Conservation (phyloP, 2,797 vertebrate species). For the Ceryle rudis region DNA sequence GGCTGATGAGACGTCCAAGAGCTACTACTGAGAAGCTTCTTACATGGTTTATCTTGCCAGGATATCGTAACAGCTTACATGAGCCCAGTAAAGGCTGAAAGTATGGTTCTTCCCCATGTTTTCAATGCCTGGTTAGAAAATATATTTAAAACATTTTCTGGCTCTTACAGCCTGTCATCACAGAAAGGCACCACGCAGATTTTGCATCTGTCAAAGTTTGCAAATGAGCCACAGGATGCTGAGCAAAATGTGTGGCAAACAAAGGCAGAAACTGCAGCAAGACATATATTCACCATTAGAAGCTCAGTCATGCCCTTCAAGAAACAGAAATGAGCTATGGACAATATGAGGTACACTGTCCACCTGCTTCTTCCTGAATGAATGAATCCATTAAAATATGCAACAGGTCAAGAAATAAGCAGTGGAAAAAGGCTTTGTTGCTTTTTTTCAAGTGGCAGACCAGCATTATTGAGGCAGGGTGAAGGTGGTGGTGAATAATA, state of each 20-base stretch:
- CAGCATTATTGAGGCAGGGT: background rate
- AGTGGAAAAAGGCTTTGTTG: background rate
- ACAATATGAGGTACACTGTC: background rate
- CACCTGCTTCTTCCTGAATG: background rate
- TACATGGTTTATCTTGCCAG: background rate
- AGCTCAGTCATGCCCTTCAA: background rate
- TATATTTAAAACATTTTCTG: background rate
- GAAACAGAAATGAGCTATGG: background rate
- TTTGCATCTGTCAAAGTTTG: constrained; percentile 26
- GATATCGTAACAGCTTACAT: constrained; percentile 14
- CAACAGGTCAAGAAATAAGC: background rate
- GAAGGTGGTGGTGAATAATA: background rate
- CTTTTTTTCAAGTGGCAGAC: background rate
- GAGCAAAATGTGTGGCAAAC: background rate
- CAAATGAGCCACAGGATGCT: constrained; percentile 26
- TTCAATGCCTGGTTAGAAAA: constrained; percentile 30
- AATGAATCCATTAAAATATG: background rate
- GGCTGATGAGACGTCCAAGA: constrained; percentile 12
- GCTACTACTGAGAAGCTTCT: background rate
- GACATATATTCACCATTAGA: background rate
- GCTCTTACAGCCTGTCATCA: constrained; percentile 21
- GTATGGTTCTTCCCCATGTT: background rate
- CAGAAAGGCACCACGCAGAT: constrained; percentile 7
- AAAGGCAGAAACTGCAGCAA: background rate
- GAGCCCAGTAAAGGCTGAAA: constrained; percentile 1